Base-by-base conservation (phyloP, 2,113 vertebrate species). In the Lucifuga dentata region DNA sequence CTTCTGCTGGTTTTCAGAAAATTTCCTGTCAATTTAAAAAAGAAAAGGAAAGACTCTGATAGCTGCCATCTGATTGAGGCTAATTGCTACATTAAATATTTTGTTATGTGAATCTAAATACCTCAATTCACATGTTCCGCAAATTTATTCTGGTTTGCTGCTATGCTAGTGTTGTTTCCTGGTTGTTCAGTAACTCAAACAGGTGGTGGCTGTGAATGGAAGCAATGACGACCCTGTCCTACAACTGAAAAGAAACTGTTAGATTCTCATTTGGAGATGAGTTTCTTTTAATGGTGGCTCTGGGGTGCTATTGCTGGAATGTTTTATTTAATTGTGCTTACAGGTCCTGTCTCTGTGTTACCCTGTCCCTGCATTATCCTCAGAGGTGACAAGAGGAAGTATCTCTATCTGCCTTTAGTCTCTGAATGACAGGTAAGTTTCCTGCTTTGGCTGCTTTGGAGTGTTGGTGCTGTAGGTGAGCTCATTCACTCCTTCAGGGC, bases 401-500 rank as follows among this genome's bases (percentile, higher is more conserved):
- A 56, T 84, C 69, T 81, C 49, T 52, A 74, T 73, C 72, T 29
- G 50, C 58, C 71, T 65, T 48, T 43, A 45, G 74, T 61, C 57
- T 50, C 62, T 24, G 49, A 78, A 62, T 68, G 70, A 36, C 65
- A 69, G 56, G 70, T 68, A 56, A 61, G 57, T 81, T 80, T 76
- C 35, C 74, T 88, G 55, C 49, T 33, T 39, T 67, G 65, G 61
- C 53, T 79, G 68, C 73, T 32, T 49, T 61, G 35, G 68, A 82
- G 81, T 53, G 58, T 38, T 19, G 63, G 45, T 52, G 64, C 81
- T 84, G 73, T 70, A 17, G 76, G 70, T 61, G 5, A 63, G 78
- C 68, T 80, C 74, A 51, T 49, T 73, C 52, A 15, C 73, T 83
- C 84, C 88, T 89, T 72, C 65, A 73, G 83, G 89, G 81, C 83